Percentiles rank a stretch among this genome's conserved stretches.
Evolutionary conservation across 2,888 invertebrate species (phyloP).

Genomic region (Drosophila austrosaltans): DNA sequence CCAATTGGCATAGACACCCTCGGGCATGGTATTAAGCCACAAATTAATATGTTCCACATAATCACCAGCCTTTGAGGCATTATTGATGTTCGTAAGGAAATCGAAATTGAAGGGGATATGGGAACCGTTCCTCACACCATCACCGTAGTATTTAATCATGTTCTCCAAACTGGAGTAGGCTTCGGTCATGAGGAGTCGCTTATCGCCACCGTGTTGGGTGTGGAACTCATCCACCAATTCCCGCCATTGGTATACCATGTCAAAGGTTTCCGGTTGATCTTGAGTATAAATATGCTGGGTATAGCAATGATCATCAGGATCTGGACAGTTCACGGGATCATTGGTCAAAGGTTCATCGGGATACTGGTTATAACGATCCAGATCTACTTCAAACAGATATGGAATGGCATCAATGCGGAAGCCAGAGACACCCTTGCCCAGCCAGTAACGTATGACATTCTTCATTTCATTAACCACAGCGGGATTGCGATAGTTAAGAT

Average conservation of each 20-base stretch:
- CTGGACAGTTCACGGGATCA: constrained; percentile 79
- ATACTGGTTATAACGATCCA: constrained; percentile 78
- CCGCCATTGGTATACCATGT: constrained; percentile 86
- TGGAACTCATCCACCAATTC: constrained; percentile 85
- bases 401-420: constrained; percentile 89
- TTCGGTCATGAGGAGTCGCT: constrained; percentile 86
- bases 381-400: constrained; percentile 78
- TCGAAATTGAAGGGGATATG: constrained; percentile 89
- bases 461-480: constrained; percentile 85
- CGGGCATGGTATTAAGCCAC: constrained; percentile 86
- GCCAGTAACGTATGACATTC: constrained; percentile 89
- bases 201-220: constrained; percentile 78
- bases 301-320: constrained; percentile 85
- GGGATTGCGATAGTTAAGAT: constrained; percentile 87
- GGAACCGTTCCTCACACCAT: constrained; percentile 83
- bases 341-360: constrained; percentile 85
- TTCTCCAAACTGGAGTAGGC: constrained; percentile 86
- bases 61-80: constrained; percentile 66
- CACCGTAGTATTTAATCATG: constrained; percentile 87
- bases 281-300: constrained; percentile 86
- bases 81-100: constrained; percentile 85
- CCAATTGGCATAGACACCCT: constrained; percentile 87
- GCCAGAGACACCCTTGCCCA: constrained; percentile 91
- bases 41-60: constrained; percentile 84
- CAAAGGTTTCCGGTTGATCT: constrained; percentile 86